A percentile compares a stretch with the other conserved stretches of the same genome.
phyloP scores from a whole-genome alignment of 1,140 invertebrate species.

The Drosophila yakuba region DNA sequence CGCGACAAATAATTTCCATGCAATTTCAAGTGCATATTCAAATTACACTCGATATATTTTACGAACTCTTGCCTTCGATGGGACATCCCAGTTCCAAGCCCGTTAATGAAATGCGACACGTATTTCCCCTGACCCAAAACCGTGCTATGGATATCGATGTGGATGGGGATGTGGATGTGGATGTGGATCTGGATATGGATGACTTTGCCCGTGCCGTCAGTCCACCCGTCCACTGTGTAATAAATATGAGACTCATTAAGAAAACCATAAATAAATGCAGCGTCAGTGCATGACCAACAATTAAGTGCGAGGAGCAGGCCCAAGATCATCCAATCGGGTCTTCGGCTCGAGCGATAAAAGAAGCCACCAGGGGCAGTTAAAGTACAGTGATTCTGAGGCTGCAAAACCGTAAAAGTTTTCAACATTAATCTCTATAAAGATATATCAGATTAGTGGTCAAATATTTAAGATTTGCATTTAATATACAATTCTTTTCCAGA shows the following conservation, averaged over 20 bases:
- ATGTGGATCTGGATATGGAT: slow-evolving; percentile 34
- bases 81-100: slow-evolving; percentile 34
- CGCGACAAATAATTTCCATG: slow-evolving; percentile 75
- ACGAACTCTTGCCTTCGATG: slow-evolving; percentile 59
- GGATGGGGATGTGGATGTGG: slow-evolving; percentile 14
- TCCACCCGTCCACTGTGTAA: slow-evolving; percentile 55
- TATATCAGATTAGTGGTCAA: neutral
- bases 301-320: slow-evolving; percentile 74
- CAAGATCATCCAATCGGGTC: slow-evolving; percentile 60
- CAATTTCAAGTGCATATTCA: slow-evolving; percentile 81
- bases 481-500: no score
- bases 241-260: slow-evolving; percentile 84
- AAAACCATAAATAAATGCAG: slow-evolving; percentile 82
- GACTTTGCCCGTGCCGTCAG: slow-evolving; percentile 49
- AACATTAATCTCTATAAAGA: no score
- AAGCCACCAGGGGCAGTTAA: slow-evolving; percentile 13
- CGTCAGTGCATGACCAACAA: slow-evolving; percentile 80
- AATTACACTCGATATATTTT: slow-evolving; percentile 72
- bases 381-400: slow-evolving; percentile 15
- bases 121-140: slow-evolving; percentile 72
- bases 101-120: slow-evolving; percentile 81
- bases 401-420: no score
- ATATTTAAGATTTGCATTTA: neutral
- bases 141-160: slow-evolving; percentile 4
- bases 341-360: slow-evolving; percentile 34